Base-by-base conservation (phyloP, 2,888 invertebrate genomes). In the Hybos culiciformis region DNA sequence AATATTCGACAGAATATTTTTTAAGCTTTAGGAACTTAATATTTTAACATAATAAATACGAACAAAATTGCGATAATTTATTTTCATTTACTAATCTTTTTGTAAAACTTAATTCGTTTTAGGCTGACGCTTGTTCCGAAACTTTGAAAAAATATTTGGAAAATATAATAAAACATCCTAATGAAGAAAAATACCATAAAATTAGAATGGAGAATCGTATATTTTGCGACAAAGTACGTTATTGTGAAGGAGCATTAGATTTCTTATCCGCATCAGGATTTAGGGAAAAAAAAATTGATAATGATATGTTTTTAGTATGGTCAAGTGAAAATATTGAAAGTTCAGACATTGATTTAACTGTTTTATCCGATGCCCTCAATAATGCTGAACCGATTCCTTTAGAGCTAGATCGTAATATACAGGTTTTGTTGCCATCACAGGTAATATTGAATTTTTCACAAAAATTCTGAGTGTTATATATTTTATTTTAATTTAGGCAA, bases 111-210 rank as follows among this genome's bases (percentile, higher is more conserved):
- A n/a, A n/a, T n/a, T n/a, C n/a, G n/a, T 69, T 46, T 58, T 80
- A 80, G 58, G 75, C 91, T 12, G 79, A 78, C 37, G 72, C 74
- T 2, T 91, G 94, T 58, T 76, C 92, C 11, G 86, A 90, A 51
- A 90, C 86, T 4, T 62, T 97, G 11, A 77, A 77, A 54, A 90
- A 87, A 63, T 93, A 93, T 69, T 66, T 96, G 52, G 86, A 90
- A 56, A 97, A 97, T 60, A 83, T 97, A 33, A 71, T 88, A 3
- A 76, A 77, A 36, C 75, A 88, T 63, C 92, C 92, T 0, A 73
- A 74, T 1, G 91, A 93, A 56, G 81, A 83, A 46, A 97, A 96
- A 60, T 97, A 79, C 63, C 80, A 82, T 54, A 88, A 85, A 69
- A 93, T 97, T 42, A 73, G 92, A 51, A 76, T 85, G 71, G 76